phyloP scores from a whole-genome alignment of 2,113 vertebrate species.

The Blennius ocellaris region DNA sequence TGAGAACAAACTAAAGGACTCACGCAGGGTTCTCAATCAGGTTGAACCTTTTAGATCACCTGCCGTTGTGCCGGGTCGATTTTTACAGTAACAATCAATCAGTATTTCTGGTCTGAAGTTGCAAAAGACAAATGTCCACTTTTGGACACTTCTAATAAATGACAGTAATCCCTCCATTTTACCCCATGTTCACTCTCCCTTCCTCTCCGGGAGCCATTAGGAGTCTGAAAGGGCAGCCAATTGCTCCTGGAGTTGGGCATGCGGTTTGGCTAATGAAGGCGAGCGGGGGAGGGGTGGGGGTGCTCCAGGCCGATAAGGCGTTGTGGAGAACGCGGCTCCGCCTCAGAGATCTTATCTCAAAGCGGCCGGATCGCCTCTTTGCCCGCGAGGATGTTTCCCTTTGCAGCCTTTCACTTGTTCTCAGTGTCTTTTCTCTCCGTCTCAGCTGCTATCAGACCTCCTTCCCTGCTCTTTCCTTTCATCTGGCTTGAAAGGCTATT shows the following conservation, averaged over 20 bases:
- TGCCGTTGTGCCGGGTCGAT: no score
- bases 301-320: conserved; percentile 26
- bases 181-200: conserved; percentile 27
- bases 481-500: neutral
- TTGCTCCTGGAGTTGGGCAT: conserved; percentile 62
- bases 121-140: neutral
- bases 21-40: no score
- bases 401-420: neutral
- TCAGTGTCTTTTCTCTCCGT: neutral
- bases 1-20: no score
- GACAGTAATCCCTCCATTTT: conserved; percentile 33
- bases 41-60: no score
- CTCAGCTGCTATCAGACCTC: neutral
- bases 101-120: neutral
- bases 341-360: conserved; percentile 46
- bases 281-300: conserved; percentile 14
- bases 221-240: conserved; percentile 67
- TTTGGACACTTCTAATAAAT: conserved; percentile 18
- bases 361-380: conserved; percentile 1
- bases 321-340: conserved; percentile 23
- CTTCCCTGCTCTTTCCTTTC: conserved; percentile 13
- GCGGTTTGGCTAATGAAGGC: conserved; percentile 69
- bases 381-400: neutral
- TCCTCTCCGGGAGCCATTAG: conserved; percentile 63
- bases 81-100: no score